These are phyloP conservation scores for Xerus rutilus DNA, from an alignment of 2,797 vertebrate genomes.

Conservation along the genomic window DNA sequence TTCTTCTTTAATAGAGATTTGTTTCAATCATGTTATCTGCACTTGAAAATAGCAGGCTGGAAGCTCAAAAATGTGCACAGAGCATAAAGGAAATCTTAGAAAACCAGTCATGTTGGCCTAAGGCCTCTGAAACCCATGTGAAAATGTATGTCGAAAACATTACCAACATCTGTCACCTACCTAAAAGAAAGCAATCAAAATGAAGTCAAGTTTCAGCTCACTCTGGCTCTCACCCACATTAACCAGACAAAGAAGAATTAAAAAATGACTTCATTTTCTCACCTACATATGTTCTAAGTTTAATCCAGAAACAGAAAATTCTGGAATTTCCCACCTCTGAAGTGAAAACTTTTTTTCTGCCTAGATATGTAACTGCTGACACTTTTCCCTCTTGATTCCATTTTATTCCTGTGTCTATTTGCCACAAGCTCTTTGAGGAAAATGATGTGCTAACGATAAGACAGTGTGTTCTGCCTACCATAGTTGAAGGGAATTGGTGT, in stretches of 20 bases:
- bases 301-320: slow-evolving; percentile 28
- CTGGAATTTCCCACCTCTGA: slow-evolving; percentile 68
- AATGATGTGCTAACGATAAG: slow-evolving; percentile 41
- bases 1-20: slow-evolving; percentile 79
- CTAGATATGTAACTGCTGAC: neutral
- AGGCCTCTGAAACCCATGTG: slow-evolving; percentile 34
- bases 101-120: slow-evolving; percentile 20
- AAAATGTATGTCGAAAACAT: slow-evolving; percentile 65
- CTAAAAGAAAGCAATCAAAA: slow-evolving; percentile 54
- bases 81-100: slow-evolving; percentile 50
- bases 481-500: slow-evolving; percentile 25
- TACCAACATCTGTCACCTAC: neutral
- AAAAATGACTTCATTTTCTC: slow-evolving; percentile 1
- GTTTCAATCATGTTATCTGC: slow-evolving; percentile 78
- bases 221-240: neutral
- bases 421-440: slow-evolving; percentile 55
- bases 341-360: slow-evolving; percentile 5
- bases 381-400: neutral
- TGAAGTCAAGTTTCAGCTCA: slow-evolving; percentile 24
- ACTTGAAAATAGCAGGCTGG: slow-evolving; percentile 62
- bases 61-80: slow-evolving; percentile 58
- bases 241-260: neutral
- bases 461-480: slow-evolving; percentile 29
- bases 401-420: slow-evolving; percentile 39
- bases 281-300: slow-evolving; percentile 32